Percentiles rank a stretch among this genome's conserved stretches.
Evolutionary conservation across 2,888 invertebrate species (phyloP).

Genomic region (Branchipolynoe longqiensis): DNA sequence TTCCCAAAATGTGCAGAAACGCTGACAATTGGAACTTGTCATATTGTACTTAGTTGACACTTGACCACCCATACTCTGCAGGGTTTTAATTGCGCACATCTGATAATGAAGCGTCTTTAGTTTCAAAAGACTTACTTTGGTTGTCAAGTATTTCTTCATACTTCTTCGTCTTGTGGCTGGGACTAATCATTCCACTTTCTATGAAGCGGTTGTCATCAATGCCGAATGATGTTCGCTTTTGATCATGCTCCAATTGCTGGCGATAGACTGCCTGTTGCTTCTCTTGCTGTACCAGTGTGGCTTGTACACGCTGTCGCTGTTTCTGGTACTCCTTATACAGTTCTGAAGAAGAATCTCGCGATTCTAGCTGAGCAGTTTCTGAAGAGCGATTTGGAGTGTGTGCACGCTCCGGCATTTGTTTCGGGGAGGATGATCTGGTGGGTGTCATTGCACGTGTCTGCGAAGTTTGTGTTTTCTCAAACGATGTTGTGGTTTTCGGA

Average conservation of each 20-base stretch:
- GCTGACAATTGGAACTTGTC: too few relatives aligned
- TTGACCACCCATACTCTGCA: too few relatives aligned
- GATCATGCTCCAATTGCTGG: conserved; percentile 62
- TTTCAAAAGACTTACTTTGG: conserved; percentile 54
- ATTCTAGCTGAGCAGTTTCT: conserved; percentile 70
- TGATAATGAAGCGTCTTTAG: neutral
- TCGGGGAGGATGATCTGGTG: conserved; percentile 20
- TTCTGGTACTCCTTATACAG: conserved; percentile 91
- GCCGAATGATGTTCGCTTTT: conserved; percentile 32
- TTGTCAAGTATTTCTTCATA: conserved; percentile 42
- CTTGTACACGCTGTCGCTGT: conserved; percentile 79
- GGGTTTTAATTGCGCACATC: too few relatives aligned
- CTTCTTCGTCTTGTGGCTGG: conserved; percentile 49
- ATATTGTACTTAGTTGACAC: too few relatives aligned
- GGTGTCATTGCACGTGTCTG: conserved; percentile 49
- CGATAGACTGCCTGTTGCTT: conserved; percentile 59
- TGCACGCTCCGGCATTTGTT: conserved; percentile 72
- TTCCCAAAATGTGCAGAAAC: too few relatives aligned
- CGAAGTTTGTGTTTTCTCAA: conserved; percentile 36
- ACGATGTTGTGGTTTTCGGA: neutral
- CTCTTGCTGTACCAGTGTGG: conserved; percentile 81
- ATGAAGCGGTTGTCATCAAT: conserved; percentile 63
- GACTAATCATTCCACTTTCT: conserved; percentile 50
- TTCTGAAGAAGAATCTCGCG: conserved; percentile 88
- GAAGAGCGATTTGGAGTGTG: neutral